Percentiles rank a stretch among this genome's conserved stretches.
These are phyloP conservation scores for Oncorhynchus kisutch DNA, from an alignment of 2,113 vertebrate genomes.

Conservation along the genomic window DNA sequence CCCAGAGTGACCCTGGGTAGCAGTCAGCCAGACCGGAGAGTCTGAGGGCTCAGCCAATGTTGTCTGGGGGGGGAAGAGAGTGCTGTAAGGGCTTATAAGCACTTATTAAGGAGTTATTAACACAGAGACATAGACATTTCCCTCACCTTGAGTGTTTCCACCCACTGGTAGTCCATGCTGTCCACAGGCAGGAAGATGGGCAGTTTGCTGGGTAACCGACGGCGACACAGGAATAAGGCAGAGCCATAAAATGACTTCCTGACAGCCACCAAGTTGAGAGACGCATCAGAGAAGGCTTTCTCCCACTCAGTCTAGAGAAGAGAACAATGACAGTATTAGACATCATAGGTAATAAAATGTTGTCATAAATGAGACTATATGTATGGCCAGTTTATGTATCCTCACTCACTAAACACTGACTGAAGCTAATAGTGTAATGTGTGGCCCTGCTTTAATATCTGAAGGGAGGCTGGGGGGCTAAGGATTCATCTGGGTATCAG, in stretches of 20 bases:
- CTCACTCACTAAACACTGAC: too few relatives aligned
- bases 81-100: neutral
- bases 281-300: slow-evolving; percentile 68
- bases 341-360: too few relatives aligned
- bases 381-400: too few relatives aligned
- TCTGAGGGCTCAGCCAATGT: slow-evolving; percentile 73
- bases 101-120: neutral
- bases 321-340: neutral
- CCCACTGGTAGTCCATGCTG: slow-evolving; percentile 82
- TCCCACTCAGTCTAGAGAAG: slow-evolving; percentile 84
- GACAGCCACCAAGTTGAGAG: slow-evolving; percentile 74
- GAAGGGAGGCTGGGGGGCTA: too few relatives aligned
- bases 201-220: slow-evolving; percentile 44
- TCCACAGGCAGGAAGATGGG: slow-evolving; percentile 81
- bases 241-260: slow-evolving; percentile 90
- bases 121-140: too few relatives aligned
- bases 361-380: too few relatives aligned
- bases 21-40: slow-evolving; percentile 82
- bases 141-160: slow-evolving; percentile 88
- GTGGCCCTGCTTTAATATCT: too few relatives aligned
- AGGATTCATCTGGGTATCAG: too few relatives aligned
- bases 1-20: slow-evolving; percentile 78
- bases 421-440: too few relatives aligned
- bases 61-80: slow-evolving; percentile 37
- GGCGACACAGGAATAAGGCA: slow-evolving; percentile 83